Percentiles rank a stretch among this genome's conserved stretches.
Evolutionary conservation across 2,797 vertebrate species (phyloP).

Genomic region (Silurus lanzhouensis): DNA sequence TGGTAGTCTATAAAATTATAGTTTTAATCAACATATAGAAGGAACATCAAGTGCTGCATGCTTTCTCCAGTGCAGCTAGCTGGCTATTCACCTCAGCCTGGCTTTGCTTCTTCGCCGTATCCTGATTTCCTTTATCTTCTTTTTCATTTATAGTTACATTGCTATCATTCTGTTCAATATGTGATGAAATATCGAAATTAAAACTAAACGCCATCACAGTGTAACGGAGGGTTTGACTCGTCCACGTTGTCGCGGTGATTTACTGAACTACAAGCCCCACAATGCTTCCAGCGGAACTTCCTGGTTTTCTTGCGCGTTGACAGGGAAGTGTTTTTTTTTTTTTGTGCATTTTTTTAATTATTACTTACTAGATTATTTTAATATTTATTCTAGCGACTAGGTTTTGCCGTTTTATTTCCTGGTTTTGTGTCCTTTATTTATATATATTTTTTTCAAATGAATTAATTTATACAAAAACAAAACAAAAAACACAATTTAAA

Average conservation of each 20-base stretch:
- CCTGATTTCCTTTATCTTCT: slow-evolving; percentile 59
- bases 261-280: slow-evolving; percentile 63
- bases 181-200: slow-evolving; percentile 71
- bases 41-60: neutral
- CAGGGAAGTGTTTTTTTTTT: neutral
- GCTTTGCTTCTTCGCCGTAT: neutral
- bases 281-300: slow-evolving; percentile 18
- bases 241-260: slow-evolving; percentile 2
- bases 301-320: neutral
- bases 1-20: neutral
- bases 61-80: neutral
- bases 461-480: neutral
- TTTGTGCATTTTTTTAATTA: neutral
- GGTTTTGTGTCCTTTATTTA: neutral
- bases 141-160: slow-evolving; percentile 38
- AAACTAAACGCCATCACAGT: slow-evolving; percentile 75
- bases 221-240: neutral
- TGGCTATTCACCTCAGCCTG: slow-evolving; percentile 2
- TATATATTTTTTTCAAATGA: neutral
- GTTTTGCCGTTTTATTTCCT: neutral
- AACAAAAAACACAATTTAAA: neutral
- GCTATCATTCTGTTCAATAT: slow-evolving; percentile 29
- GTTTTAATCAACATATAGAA: neutral
- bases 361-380: neutral
- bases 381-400: neutral